Evolutionary conservation across 2,113 vertebrate genomes (phyloP), one percentile per base, ranked within the genome.

Genomic region (Petrocephalus microphthalmus): DNA sequence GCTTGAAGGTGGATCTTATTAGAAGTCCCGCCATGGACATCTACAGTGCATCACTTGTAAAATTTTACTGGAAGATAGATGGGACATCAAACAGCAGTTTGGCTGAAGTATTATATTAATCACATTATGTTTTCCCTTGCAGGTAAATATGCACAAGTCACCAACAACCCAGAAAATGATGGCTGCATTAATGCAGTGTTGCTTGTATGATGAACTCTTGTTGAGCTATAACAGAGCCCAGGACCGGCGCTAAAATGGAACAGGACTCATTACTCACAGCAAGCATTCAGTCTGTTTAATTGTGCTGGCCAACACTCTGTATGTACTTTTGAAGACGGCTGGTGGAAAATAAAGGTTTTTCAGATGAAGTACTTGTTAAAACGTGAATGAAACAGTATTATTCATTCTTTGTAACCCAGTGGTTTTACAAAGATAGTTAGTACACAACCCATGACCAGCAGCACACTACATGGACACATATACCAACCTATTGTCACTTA

Each of bases 141-240:
- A 99, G 98, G 98, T 92, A 99, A 99, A 96, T 99, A 97, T 0
- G 98, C 98, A 82, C 98, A 99, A 92, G 98, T 99, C 90, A 99
- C 98, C 22, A 99, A 99, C 91, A 99, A 98, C 93, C 98, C 98
- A 33, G 98, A 99, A 94, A 99, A 99, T 0, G 98, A 99, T n/a
- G 98, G 98, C 87, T 99, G 98, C 90, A 99, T 99, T 90, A 99
- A 99, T 84, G 98, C 98, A 13, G 95, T 99, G 89, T 93, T 99
- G 53, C 96, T 99, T 88, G 97, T 99, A 51, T 99, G 91, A 49
- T 7, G 51, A 84, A 86, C 91, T 92, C 90, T 85, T 64, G 87
- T 91, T 56, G 84, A 89, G 93, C 90, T 91, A 82, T 90, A 90
- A 87, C 90, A 91, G 87, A 88, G 37, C 78, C 20, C 29, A 47